phyloP scores from a whole-genome alignment of 2,888 invertebrate genomes.

The Pseudanteris insignis region DNA sequence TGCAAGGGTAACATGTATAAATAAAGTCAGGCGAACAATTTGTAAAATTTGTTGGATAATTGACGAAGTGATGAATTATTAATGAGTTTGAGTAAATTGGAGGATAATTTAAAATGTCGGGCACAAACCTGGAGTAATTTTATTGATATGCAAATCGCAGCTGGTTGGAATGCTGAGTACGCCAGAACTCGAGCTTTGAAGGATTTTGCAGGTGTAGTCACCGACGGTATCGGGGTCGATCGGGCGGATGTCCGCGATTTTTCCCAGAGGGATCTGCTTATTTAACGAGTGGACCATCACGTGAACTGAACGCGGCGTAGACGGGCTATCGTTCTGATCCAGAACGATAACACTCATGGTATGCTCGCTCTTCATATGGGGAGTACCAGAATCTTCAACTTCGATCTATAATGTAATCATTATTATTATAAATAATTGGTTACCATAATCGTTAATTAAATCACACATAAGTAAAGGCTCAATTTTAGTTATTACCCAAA shows the following conservation, averaged over 20 bases:
- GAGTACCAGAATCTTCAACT: conserved; percentile 88
- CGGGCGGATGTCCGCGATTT: conserved; percentile 91
- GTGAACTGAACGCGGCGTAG: conserved; percentile 82
- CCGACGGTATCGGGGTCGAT: conserved; percentile 91
- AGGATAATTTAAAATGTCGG: conserved; percentile 49
- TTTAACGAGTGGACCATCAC: conserved; percentile 82
- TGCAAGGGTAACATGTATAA: conserved; percentile 1
- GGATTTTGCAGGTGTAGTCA: conserved; percentile 85
- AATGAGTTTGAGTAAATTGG: conserved; percentile 48
- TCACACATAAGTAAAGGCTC: too few relatives aligned
- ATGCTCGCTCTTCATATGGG: conserved; percentile 84
- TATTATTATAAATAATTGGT: conserved; percentile 2
- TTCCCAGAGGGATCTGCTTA: conserved; percentile 78
- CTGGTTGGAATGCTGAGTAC: conserved; percentile 77
- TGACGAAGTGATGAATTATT: conserved; percentile 53
- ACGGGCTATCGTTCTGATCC: conserved; percentile 93
- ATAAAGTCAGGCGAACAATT: conserved; percentile 13
- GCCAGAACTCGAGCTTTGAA: conserved; percentile 74
- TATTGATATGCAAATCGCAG: conserved; percentile 82
- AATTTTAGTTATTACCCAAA: too few relatives aligned
- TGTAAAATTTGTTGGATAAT: conserved; percentile 39
- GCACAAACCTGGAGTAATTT: conserved; percentile 72
- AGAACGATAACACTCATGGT: conserved; percentile 78
- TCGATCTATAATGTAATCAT: conserved; percentile 73
- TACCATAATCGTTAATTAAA: neutral